phyloP scores from a whole-genome alignment of 35 echinoderm and acorn worm genomes.

The Lytechinus pictus region DNA sequence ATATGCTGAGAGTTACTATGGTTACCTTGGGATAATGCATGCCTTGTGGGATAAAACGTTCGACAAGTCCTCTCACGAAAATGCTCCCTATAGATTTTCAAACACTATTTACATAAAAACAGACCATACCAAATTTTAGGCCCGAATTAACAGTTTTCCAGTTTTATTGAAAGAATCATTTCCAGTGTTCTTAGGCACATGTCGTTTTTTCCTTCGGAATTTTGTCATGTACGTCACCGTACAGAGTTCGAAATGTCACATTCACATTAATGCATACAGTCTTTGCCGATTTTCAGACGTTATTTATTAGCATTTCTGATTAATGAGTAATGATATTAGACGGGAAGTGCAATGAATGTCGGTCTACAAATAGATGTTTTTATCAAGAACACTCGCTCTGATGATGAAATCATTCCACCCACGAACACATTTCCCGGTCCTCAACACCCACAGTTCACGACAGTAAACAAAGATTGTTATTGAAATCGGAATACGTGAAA shows the following conservation, averaged over 20 bases:
- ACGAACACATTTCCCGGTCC: neutral
- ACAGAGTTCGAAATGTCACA: neutral
- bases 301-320: slow-evolving; percentile 5
- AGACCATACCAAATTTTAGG: too few relatives aligned
- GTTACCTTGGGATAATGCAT: too few relatives aligned
- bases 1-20: too few relatives aligned
- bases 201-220: neutral
- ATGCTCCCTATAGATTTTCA: too few relatives aligned
- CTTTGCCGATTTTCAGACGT: neutral
- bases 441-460: neutral
- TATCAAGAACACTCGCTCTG: neutral
- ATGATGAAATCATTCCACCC: neutral
- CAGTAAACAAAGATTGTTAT: neutral
- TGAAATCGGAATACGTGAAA: neutral
- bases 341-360: neutral
- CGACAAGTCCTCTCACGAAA: too few relatives aligned
- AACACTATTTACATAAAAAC: too few relatives aligned
- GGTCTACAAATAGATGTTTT: neutral
- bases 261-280: neutral
- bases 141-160: too few relatives aligned
- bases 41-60: too few relatives aligned
- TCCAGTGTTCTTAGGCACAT: neutral
- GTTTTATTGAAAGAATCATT: too few relatives aligned
- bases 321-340: neutral
- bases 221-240: neutral